Evolutionary conservation across 2,113 vertebrate species (phyloP).

Genomic region (Vimba vimba): DNA sequence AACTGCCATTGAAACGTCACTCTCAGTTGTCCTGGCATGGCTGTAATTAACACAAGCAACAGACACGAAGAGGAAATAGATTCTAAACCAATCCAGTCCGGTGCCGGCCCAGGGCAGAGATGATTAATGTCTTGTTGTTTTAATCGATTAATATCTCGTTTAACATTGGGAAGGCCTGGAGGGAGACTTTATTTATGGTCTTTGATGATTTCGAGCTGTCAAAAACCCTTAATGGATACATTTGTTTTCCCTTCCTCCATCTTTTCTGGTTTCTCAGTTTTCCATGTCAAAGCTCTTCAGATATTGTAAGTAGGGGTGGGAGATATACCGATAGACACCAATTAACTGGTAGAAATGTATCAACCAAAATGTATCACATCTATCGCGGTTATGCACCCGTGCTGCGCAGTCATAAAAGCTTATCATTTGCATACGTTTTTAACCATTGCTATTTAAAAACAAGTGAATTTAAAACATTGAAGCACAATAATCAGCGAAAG

Average conservation of each 20-base stretch:
- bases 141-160: slow-evolving; percentile 55
- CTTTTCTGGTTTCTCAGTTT: background rate
- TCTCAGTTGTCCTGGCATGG: slow-evolving; percentile 13
- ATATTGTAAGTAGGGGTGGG: background rate
- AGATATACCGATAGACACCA: no score
- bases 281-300: background rate
- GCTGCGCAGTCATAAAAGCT: no score
- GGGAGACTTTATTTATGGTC: slow-evolving; percentile 34
- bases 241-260: background rate
- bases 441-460: no score
- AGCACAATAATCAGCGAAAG: no score
- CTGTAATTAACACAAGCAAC: slow-evolving; percentile 60
- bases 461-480: no score
- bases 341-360: no score
- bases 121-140: slow-evolving; percentile 57
- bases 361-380: no score
- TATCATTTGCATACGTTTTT: no score
- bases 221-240: slow-evolving; percentile 25
- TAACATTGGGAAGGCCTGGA: slow-evolving; percentile 19
- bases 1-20: slow-evolving; percentile 41
- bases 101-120: slow-evolving; percentile 67
- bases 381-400: no score
- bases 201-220: slow-evolving; percentile 43
- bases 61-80: slow-evolving; percentile 68
- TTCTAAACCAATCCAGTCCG: slow-evolving; percentile 67